Conservation (phyloP, 2,888 invertebrate species). For the Idaea biselata region DNA sequence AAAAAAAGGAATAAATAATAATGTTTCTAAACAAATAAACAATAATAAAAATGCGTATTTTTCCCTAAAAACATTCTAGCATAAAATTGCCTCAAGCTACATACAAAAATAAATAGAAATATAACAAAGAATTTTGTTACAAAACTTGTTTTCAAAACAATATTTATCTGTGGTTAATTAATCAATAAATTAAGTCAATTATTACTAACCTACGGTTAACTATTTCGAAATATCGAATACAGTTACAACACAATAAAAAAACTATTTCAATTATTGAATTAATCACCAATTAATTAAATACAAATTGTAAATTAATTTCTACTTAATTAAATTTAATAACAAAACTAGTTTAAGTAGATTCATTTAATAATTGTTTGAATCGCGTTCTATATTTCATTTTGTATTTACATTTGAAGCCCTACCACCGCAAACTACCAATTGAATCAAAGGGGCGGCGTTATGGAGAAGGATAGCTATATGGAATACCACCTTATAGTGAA, state of each 20-base stretch:
- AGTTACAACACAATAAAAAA: background rate
- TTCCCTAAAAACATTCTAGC: no score
- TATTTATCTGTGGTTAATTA: no score
- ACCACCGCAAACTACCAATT: constrained; percentile 40
- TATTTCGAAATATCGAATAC: no score
- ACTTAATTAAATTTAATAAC: background rate
- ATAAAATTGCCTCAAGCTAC: no score
- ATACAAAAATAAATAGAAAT: no score
- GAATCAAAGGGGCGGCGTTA: constrained; percentile 43
- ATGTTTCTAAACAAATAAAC: no score
- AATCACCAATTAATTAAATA: constrained; percentile 3
- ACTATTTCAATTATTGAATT: background rate
- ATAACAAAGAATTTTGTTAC: no score
- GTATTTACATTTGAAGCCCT: constrained; percentile 17
- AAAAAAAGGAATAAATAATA: no score
- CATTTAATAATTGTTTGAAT: constrained; percentile 6
- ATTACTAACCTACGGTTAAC: no score
- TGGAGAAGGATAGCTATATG: constrained; percentile 34
- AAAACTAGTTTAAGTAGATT: background rate
- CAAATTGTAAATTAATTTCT: constrained; percentile 1
- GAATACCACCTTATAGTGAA: constrained; percentile 18
- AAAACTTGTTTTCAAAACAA: no score
- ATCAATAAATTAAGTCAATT: no score
- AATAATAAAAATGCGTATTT: no score
- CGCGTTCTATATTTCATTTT: constrained; percentile 7